phyloP scores from a whole-genome alignment of 2,888 invertebrate genomes.

The Meloe dianella region DNA sequence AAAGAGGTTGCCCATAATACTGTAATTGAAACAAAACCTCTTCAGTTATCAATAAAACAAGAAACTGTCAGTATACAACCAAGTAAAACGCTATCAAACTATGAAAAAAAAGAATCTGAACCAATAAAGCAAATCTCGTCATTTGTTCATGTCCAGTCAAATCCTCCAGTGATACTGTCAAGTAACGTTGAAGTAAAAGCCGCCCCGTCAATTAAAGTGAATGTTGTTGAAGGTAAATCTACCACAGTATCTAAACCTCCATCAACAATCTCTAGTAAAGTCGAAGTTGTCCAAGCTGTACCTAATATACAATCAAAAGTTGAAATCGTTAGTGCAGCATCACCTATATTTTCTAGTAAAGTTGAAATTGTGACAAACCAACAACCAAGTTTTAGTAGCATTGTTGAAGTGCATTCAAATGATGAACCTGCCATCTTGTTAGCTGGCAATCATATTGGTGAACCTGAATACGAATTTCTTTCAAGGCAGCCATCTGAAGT shows the following conservation, averaged over 20 bases:
- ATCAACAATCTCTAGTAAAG: conserved; percentile 55
- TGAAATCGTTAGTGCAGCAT: conserved; percentile 50
- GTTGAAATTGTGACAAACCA: conserved; percentile 57
- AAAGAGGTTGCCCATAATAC: conserved; percentile 47
- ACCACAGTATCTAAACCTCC: conserved; percentile 21
- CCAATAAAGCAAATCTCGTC: conserved; percentile 51
- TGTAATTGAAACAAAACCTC: conserved; percentile 55
- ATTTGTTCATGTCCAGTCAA: conserved; percentile 49
- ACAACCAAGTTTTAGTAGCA: conserved; percentile 51
- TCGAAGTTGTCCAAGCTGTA: conserved; percentile 57
- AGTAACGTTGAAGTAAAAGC: conserved; percentile 66
- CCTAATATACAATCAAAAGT: conserved; percentile 53
- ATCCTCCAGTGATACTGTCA: conserved; percentile 47
- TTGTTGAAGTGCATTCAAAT: conserved; percentile 53
- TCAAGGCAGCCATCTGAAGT: conserved; percentile 85
- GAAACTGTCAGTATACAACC: conserved; percentile 56
- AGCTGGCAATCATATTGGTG: conserved; percentile 74
- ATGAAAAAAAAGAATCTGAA: conserved; percentile 61
- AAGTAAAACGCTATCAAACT: conserved; percentile 56
- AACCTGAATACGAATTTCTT: conserved; percentile 84
- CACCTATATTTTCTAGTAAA: conserved; percentile 63
- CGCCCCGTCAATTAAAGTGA: conserved; percentile 59
- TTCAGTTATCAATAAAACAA: conserved; percentile 31
- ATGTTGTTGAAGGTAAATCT: conserved; percentile 47
- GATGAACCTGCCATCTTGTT: conserved; percentile 68